These are phyloP conservation scores for Ericerus pela DNA, from an alignment of 1,140 invertebrate species.

Conservation along the genomic window DNA sequence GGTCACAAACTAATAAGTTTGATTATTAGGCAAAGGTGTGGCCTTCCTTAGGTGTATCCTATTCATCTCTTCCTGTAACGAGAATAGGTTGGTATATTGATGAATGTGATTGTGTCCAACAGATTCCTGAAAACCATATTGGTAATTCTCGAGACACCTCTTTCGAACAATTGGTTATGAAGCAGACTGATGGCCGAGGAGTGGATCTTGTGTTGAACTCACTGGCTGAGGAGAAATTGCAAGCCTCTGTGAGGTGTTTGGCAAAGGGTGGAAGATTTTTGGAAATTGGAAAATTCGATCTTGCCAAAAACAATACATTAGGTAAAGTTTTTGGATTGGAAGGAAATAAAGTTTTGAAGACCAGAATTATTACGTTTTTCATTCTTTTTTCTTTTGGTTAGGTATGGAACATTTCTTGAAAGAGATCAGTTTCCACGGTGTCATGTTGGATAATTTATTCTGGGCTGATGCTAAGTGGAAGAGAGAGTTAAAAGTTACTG, in stretches of 20 bases:
- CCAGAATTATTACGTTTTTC: neutral
- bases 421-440: conserved; percentile 74
- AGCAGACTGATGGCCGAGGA: conserved; percentile 42
- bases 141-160: conserved; percentile 51
- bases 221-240: conserved; percentile 58
- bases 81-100: too few relatives aligned
- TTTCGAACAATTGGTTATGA: conserved; percentile 54
- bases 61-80: too few relatives aligned
- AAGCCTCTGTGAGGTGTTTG: conserved; percentile 41
- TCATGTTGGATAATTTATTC: conserved; percentile 66
- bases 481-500: conserved; percentile 34
- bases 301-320: conserved; percentile 46
- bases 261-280: conserved; percentile 48
- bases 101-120: too few relatives aligned
- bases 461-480: conserved; percentile 28
- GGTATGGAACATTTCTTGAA: conserved; percentile 54
- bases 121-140: conserved; percentile 48
- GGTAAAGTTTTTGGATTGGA: conserved; percentile 29
- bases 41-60: too few relatives aligned
- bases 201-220: conserved; percentile 68
- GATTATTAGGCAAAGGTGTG: too few relatives aligned
- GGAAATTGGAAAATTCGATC: conserved; percentile 57
- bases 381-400: conserved; percentile 14
- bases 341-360: neutral
- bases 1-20: too few relatives aligned